Percentiles rank a stretch among this genome's conserved stretches.
Conservation (phyloP, 2,888 invertebrate genomes). For the Strigamia transsilvanica region DNA sequence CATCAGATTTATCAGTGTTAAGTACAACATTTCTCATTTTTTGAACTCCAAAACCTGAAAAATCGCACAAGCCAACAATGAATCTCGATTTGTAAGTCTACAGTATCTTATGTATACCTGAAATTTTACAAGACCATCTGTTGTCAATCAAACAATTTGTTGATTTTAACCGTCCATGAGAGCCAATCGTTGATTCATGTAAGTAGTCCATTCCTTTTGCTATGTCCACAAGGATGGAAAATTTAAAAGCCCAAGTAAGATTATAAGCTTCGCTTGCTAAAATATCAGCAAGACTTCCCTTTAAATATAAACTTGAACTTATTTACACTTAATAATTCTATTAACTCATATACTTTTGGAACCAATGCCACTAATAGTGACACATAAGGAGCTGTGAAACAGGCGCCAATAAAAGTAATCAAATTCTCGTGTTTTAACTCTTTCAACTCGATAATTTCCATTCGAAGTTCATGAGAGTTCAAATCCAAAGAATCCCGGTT, state of each 20-base stretch:
- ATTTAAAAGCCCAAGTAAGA: constrained; percentile 50
- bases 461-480: background rate
- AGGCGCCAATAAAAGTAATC: background rate
- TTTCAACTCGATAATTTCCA: background rate
- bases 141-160: constrained; percentile 51
- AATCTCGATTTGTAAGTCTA: background rate
- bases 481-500: background rate
- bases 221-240: constrained; percentile 42
- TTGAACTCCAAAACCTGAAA: background rate
- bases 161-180: constrained; percentile 48
- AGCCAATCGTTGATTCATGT: constrained; percentile 10
- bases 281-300: constrained; percentile 46
- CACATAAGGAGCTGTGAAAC: background rate
- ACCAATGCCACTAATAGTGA: background rate
- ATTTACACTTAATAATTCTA: too few species aligned
- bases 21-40: constrained; percentile 7
- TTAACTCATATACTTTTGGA: background rate
- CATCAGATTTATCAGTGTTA: background rate
- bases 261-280: constrained; percentile 8
- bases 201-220: constrained; percentile 37
- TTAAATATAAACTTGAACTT: background rate
- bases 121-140: constrained; percentile 51
- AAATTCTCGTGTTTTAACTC: constrained; percentile 6
- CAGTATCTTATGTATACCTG: background rate
- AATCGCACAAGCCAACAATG: background rate